Conservation (phyloP, 2,113 vertebrate genomes). For the Oncorhynchus kisutch region DNA sequence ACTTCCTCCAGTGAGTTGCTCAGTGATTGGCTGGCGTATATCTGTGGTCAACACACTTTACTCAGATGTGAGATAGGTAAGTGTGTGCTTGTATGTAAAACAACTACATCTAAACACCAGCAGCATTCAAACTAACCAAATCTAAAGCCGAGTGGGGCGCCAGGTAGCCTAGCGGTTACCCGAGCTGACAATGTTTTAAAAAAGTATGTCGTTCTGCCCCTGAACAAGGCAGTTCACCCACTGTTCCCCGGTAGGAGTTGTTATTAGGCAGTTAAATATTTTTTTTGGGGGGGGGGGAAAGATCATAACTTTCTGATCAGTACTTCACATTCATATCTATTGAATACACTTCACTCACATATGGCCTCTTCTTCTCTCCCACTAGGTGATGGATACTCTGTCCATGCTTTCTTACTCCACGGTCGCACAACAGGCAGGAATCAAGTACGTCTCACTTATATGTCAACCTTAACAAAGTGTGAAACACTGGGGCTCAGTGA, state of each 20-base stretch:
- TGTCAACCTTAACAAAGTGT: not conserved
- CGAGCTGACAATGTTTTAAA: no score
- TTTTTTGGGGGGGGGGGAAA: no score
- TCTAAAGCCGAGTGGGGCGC: not conserved
- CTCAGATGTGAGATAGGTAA: not conserved
- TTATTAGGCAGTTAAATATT: no score
- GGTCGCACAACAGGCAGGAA: constrained; percentile 79
- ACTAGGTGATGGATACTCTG: constrained; percentile 90
- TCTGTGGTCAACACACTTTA: not conserved
- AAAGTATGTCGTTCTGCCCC: no score
- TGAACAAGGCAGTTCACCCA: no score
- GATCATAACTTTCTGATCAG: not conserved
- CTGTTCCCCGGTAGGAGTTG: no score
- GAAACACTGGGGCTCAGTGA: not conserved
- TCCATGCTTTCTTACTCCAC: constrained; percentile 85
- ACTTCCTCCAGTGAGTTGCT: constrained; percentile 36
- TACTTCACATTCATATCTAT: not conserved
- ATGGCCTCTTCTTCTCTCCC: constrained; percentile 13
- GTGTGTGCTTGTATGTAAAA: not conserved
- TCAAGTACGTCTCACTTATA: constrained; percentile 75
- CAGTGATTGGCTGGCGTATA: not conserved
- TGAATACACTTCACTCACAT: not conserved
- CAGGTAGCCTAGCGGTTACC: no score
- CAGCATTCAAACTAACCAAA: not conserved
- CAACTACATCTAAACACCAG: not conserved